Conservation (phyloP, 2,888 invertebrate genomes). For the Ochropleura leucogaster region DNA sequence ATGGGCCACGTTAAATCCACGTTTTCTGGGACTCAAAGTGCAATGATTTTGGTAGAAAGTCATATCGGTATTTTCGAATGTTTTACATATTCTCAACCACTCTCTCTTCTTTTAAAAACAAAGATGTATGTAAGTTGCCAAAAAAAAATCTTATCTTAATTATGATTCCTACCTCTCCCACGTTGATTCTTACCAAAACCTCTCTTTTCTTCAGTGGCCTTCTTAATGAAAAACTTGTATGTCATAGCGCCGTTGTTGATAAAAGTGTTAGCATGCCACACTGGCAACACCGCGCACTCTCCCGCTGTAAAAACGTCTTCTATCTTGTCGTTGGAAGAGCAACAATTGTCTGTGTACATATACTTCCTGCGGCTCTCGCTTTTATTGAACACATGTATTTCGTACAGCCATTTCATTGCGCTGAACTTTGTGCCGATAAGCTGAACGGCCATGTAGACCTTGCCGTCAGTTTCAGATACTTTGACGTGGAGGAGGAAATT, state of each 20-base stretch:
- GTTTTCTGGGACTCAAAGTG: background rate
- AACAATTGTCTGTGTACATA: constrained; percentile 72
- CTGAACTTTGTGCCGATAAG: constrained; percentile 76
- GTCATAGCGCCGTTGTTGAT: constrained; percentile 40
- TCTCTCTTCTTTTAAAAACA: background rate
- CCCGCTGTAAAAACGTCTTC: constrained; percentile 68
- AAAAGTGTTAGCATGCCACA: constrained; percentile 60
- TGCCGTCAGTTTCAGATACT: constrained; percentile 65
- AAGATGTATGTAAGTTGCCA: background rate
- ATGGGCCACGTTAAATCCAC: background rate
- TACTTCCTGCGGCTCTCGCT: constrained; percentile 76
- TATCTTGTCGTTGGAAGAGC: constrained; percentile 64
- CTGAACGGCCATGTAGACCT: constrained; percentile 77
- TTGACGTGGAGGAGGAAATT: constrained; percentile 79
- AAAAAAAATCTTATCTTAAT: background rate
- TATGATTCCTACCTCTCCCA: constrained; percentile 35
- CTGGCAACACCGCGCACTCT: constrained; percentile 73
- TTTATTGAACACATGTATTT: constrained; percentile 83
- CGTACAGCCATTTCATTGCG: constrained; percentile 82
- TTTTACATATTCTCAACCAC: constrained; percentile 1
- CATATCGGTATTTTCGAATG: background rate
- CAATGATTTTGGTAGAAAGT: background rate
- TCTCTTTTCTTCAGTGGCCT: constrained; percentile 27
- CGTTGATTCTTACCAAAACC: constrained; percentile 9
- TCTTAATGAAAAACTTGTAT: constrained; percentile 60